phyloP scores from a whole-genome alignment of 2,797 vertebrate genomes.

The Phoxinus dragarum region DNA sequence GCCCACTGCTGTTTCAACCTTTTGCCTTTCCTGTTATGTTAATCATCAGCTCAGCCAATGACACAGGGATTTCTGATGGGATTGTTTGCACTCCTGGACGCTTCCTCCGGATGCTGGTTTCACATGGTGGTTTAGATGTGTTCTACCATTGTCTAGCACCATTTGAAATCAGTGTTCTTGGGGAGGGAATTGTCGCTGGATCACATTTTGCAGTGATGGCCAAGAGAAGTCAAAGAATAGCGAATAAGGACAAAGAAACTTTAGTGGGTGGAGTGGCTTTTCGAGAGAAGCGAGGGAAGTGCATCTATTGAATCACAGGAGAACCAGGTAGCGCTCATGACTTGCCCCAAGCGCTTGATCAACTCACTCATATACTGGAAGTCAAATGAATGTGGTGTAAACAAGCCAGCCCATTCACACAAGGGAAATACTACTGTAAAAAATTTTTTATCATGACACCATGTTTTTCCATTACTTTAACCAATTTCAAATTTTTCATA shows the following conservation, averaged over 20 bases:
- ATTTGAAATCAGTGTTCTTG: constrained; percentile 99
- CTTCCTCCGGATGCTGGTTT: constrained; percentile 99
- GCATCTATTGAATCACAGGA: not conserved
- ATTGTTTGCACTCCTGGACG: constrained; percentile 30
- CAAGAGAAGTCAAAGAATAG: not conserved
- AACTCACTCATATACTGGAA: not conserved
- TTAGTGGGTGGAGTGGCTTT: constrained; percentile 9
- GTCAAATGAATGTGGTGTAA: not conserved
- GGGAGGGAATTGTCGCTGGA: constrained; percentile 80
- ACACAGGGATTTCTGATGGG: constrained; percentile 9
- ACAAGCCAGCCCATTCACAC: constrained; percentile 1
- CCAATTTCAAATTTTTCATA: not conserved
- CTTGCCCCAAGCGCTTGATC: not conserved
- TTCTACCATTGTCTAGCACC: constrained; percentile 96
- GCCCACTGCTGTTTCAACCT: constrained; percentile 43
- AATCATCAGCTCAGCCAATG: constrained; percentile 7
- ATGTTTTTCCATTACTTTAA: not conserved
- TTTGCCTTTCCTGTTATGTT: constrained; percentile 44
- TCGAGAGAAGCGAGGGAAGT: not conserved
- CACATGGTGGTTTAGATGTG: constrained; percentile 99
- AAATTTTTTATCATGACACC: not conserved
- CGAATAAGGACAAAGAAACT: not conserved
- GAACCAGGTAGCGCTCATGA: not conserved
- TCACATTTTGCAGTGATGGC: not conserved
- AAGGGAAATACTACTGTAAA: not conserved